Evolutionary conservation across 2,797 vertebrate species (phyloP), one percentile per base, ranked within the genome.

Genomic region (Characodon lateralis): DNA sequence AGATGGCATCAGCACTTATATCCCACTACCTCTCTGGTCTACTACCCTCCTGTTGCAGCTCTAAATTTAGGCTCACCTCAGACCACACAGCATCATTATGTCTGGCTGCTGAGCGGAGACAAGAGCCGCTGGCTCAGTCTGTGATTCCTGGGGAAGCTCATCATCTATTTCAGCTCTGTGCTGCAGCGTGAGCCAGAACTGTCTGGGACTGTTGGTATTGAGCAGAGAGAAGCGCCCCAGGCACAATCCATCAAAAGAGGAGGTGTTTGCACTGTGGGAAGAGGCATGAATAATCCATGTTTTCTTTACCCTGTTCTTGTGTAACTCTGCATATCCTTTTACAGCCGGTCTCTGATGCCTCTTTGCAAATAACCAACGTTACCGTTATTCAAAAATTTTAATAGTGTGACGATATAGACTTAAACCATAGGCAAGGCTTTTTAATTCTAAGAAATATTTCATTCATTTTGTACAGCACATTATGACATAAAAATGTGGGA

Each of bases 261-360:
- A 93, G 88, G 83, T 88, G 89, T 91, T 93, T 91, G 85, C 89
- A 93, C 89, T 93, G 86, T 91, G 93, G 91, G 93, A 93, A 94
- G 91, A 91, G 84, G 79, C 92, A 95, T 96, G 93, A 96, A 96
- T 96, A 95, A 96, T 95, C 93, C 90, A 96, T 96, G 93, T 80
- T 91, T 86, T 89, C 91, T 92, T 92, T 93, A 90, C 88, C 79
- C 92, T 90, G 88, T 77, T 84, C 77, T 84, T 81, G 78, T 89
- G 82, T 79, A 88, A 79, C 88, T 85, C 41, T 79, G 82, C 22
- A 18, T 85, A 82, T 88, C 81, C 74, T 70, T 83, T 91, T 85
- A 85, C 82, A 74, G 24, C 24, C 13, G 2, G 77, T 87, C 82
- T 85, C 73, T 51, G 58, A 69, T 83, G 84, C 76, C 70, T 80